These are phyloP conservation scores for Cochlearius cochlearius DNA, from an alignment of 2,113 vertebrate genomes.

Conservation along the genomic window DNA sequence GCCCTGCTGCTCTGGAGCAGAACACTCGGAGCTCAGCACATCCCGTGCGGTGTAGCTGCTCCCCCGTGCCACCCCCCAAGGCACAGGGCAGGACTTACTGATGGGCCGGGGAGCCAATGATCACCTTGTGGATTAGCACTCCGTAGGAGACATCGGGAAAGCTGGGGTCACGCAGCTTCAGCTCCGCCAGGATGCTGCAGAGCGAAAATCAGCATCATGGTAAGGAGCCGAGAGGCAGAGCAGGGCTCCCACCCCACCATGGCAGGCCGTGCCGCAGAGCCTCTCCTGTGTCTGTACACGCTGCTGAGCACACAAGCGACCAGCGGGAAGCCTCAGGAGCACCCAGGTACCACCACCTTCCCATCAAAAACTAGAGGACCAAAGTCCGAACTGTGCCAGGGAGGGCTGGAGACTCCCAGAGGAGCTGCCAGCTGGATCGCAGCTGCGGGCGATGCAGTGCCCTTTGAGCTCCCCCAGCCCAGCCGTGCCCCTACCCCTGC, in stretches of 20 bases:
- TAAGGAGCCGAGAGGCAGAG: neutral
- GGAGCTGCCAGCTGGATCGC: neutral
- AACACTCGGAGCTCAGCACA: neutral
- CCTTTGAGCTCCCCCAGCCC: too few relatives aligned
- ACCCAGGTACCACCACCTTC: too few relatives aligned
- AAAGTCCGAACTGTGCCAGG: accelerated
- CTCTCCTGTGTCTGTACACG: accelerated
- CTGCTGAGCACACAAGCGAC: neutral
- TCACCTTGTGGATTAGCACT: slow-evolving; percentile 91
- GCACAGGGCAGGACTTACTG: slow-evolving; percentile 73
- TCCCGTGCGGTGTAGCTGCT: accelerated
- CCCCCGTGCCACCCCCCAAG: neutral
- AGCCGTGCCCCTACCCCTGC: too few relatives aligned
- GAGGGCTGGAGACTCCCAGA: neutral
- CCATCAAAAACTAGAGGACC: neutral
- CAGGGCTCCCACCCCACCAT: neutral
- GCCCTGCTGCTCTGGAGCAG: neutral
- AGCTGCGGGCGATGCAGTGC: neutral
- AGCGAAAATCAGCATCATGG: neutral
- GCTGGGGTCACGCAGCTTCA: slow-evolving; percentile 85
- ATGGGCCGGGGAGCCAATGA: slow-evolving; percentile 86
- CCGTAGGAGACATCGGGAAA: slow-evolving; percentile 89
- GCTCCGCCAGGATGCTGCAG: slow-evolving; percentile 86
- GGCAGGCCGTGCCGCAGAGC: neutral
- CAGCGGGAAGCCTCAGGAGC: neutral